A percentile compares a stretch with the other conserved stretches of the same genome.
Evolutionary conservation across 2,797 vertebrate genomes (phyloP).

Genomic region (Staurois parvus): DNA sequence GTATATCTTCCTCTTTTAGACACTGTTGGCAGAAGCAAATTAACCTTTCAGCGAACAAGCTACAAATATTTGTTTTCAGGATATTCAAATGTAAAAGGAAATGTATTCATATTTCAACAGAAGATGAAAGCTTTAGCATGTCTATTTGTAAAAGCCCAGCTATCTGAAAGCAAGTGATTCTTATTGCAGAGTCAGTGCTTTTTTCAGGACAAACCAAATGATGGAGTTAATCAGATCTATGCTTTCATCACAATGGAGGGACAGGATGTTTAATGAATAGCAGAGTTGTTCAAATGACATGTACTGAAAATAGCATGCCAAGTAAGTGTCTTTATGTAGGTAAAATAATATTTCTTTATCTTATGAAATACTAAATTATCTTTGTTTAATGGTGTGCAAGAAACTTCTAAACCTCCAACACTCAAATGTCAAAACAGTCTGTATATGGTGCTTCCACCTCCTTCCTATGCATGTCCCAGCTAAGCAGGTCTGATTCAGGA

Average conservation of each 20-base stretch:
- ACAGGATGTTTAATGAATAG: constrained; percentile 23
- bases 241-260: constrained; percentile 5
- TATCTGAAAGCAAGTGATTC: not conserved
- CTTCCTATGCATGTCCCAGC: too few relatives aligned
- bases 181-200: not conserved
- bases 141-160: not conserved
- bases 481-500: too few relatives aligned
- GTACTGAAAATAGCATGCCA: not conserved
- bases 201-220: not conserved
- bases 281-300: constrained; percentile 7
- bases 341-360: not conserved
- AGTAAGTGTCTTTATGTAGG: not conserved
- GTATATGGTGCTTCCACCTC: too few relatives aligned
- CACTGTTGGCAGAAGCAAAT: not conserved
- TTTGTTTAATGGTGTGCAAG: too few relatives aligned
- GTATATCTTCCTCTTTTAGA: not conserved
- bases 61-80: constrained; percentile 17
- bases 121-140: not conserved
- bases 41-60: not conserved
- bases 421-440: too few relatives aligned
- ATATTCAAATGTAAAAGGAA: constrained; percentile 9
- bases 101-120: constrained; percentile 3
- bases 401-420: too few relatives aligned
- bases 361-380: too few relatives aligned
- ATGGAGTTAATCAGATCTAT: not conserved